Percentiles rank a stretch among this genome's conserved stretches.
Conservation (phyloP, 2,888 invertebrate genomes). For the Pachycephus smyrnensis region DNA sequence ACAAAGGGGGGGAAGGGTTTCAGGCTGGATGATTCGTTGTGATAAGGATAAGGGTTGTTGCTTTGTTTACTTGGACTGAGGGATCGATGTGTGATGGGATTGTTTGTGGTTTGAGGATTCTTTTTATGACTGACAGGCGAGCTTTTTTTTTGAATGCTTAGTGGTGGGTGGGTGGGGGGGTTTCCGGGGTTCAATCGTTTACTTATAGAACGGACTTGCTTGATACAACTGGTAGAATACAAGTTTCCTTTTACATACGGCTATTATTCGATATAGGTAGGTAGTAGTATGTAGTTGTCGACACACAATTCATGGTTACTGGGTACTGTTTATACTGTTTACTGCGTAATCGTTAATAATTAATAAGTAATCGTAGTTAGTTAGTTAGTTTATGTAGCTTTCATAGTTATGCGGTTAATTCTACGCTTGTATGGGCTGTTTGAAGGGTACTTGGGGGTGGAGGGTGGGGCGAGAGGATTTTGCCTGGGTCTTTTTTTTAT, state of each 20-base stretch:
- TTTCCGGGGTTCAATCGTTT: slow-evolving; percentile 53
- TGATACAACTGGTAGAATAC: slow-evolving; percentile 67
- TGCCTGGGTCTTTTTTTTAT: slow-evolving; percentile 8
- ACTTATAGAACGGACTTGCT: slow-evolving; percentile 66
- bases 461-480: slow-evolving; percentile 16
- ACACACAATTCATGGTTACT: slow-evolving; percentile 68
- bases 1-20: slow-evolving; percentile 7
- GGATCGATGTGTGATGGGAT: slow-evolving; percentile 19
- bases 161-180: not conserved
- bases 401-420: slow-evolving; percentile 66
- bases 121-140: slow-evolving; percentile 29
- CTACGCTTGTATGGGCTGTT: slow-evolving; percentile 58
- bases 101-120: slow-evolving; percentile 26
- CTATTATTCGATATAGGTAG: slow-evolving; percentile 46
- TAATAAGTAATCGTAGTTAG: slow-evolving; percentile 67
- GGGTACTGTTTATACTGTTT: slow-evolving; percentile 67
- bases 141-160: slow-evolving; percentile 30
- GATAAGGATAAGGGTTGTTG: not conserved
- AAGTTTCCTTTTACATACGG: slow-evolving; percentile 66
- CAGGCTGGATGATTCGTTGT: slow-evolving; percentile 1
- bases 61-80: not conserved
- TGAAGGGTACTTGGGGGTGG: not conserved
- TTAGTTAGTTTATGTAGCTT: slow-evolving; percentile 66
- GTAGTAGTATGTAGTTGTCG: slow-evolving; percentile 68
- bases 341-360: slow-evolving; percentile 67